Base-by-base conservation (phyloP, 92 coral and sea anemone species). In the Palythoa heliodiscus region DNA sequence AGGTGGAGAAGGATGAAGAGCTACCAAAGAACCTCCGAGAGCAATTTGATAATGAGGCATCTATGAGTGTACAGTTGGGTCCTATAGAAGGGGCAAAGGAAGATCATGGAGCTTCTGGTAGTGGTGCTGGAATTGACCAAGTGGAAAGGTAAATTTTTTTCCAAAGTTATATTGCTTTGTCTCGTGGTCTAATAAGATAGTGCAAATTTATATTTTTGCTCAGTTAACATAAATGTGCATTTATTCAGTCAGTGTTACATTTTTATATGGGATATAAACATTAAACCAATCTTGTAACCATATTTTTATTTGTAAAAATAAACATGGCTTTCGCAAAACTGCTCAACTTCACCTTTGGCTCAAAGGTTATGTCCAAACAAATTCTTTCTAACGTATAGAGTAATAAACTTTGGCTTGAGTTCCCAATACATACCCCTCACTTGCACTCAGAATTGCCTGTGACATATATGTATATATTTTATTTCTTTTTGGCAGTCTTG, bases 401-500 rank as follows among this genome's bases (percentile, higher is more conserved):
- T 37, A 73, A 73, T 48, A 73, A 73, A 73, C 77, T 73, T 73
- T 73, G 77, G 40, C 77, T 43, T 47, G 77, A 73, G 47, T 38
- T 73, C 77, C 77, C 77, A 73, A 48, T 73, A 24, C 77, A 73
- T 73, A 73, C 58, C 77, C 60, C 77, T 73, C 77, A 15, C 77
- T 3, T 43, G 48, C 48, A 73, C 77, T 73, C 37, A n/a, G 55
- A 73, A 73, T n/a, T 73, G 77, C 40, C 77, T 73, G 77, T 43
- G 77, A 73, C 40, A 73, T 73, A 73, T 38, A 73, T 73, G 60
- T 73, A 73, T 73, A 73, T 38, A 73, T 73, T 73, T 43, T 73
- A 73, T 73, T 73, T 73, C 53, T 84, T 61, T 85, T 75, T 72
- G 52, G 20, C 83, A 85, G 88, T 73, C 88, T 85, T 85, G 88